Percentiles rank a stretch among this genome's conserved stretches.
phyloP scores from a whole-genome alignment of 2,797 vertebrate genomes.

The Urocyon cinereoargenteus region DNA sequence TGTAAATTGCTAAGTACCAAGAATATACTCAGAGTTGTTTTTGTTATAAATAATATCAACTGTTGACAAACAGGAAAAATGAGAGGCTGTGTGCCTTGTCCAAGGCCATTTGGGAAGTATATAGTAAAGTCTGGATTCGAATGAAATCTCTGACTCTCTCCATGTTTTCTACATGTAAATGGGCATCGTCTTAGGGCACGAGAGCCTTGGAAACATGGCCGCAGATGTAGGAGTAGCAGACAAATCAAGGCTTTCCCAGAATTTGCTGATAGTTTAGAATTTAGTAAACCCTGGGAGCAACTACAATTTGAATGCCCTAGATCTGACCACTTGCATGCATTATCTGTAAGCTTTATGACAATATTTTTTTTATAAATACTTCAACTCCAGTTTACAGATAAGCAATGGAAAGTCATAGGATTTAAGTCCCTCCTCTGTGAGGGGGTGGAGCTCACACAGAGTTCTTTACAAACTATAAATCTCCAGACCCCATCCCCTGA shows the following conservation, averaged over 20 bases:
- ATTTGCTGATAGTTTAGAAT: neutral
- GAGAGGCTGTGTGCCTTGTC: neutral
- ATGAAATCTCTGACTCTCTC: neutral
- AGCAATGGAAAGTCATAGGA: neutral
- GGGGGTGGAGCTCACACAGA: neutral
- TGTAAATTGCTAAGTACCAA: neutral
- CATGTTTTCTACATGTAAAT: neutral
- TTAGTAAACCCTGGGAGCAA: neutral
- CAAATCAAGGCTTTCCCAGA: neutral
- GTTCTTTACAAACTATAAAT: neutral
- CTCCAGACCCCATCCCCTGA: neutral
- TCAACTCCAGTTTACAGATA: neutral
- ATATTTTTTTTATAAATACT: neutral
- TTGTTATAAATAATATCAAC: neutral
- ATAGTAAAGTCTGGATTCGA: neutral
- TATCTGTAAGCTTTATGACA: neutral
- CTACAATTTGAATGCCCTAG: neutral
- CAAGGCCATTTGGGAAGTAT: neutral
- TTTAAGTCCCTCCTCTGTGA: neutral
- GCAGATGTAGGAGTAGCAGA: neutral
- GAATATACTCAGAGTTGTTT: neutral
- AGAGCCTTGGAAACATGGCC: neutral
- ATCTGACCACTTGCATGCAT: neutral
- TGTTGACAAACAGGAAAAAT: neutral
- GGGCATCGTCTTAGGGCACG: neutral